Evolutionary conservation across 1,140 invertebrate species (phyloP).

Genomic region (Yoshiicerus persimilis): DNA sequence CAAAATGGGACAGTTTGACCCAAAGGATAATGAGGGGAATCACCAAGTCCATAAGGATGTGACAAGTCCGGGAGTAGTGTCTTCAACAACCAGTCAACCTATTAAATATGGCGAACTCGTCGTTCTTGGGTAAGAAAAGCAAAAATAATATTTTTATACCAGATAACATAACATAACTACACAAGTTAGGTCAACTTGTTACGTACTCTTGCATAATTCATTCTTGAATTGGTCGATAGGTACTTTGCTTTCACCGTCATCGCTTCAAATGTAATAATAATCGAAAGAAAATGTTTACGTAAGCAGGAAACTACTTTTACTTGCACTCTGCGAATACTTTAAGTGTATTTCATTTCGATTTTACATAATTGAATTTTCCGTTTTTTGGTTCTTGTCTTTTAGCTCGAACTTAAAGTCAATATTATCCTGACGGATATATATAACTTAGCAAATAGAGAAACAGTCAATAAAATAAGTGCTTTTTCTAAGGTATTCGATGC

Average conservation of each 20-base stretch:
- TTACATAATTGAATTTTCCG: no score
- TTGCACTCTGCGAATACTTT: background rate
- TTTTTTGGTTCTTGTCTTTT: no score
- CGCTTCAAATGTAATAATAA: no score
- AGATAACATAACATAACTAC: background rate
- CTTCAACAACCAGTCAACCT: slow-evolving; percentile 56
- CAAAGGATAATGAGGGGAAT: slow-evolving; percentile 40
- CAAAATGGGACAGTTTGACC: slow-evolving; percentile 48
- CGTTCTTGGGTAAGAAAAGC: slow-evolving; percentile 83
- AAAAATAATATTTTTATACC: background rate
- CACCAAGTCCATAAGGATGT: slow-evolving; percentile 41
- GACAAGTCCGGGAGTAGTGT: slow-evolving; percentile 11
- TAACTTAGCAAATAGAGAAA: background rate
- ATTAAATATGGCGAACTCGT: slow-evolving; percentile 90
- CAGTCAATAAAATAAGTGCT: background rate
- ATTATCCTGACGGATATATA: background rate
- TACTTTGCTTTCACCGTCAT: background rate
- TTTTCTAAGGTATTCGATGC: background rate
- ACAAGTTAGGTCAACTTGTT: no score
- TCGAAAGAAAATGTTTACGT: background rate
- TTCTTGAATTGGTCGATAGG: background rate
- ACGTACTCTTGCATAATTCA: background rate
- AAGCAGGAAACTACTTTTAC: background rate
- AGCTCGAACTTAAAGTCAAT: no score
- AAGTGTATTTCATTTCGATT: no score